These are phyloP conservation scores for Tapirus terrestris DNA, from an alignment of 2,113 vertebrate genomes.

Conservation along the genomic window DNA sequence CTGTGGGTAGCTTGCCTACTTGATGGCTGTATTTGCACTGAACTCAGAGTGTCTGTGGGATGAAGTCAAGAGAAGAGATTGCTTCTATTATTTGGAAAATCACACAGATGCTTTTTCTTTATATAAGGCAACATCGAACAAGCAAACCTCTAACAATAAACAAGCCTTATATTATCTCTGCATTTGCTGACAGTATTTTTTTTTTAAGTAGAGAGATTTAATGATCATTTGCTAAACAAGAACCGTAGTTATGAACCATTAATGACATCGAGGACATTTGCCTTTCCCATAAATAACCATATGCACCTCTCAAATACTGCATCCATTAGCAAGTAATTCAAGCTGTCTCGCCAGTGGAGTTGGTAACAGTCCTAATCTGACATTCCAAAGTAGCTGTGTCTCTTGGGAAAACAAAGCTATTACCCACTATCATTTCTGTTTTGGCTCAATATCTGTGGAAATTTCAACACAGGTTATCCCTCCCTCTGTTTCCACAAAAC, in stretches of 20 bases:
- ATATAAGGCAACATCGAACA: not conserved
- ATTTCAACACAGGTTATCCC: slow-evolving; percentile 83
- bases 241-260: slow-evolving; percentile 71
- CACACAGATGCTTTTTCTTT: slow-evolving; percentile 27
- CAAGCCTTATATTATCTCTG: not conserved
- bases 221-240: slow-evolving; percentile 60
- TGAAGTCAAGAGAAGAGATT: slow-evolving; percentile 53
- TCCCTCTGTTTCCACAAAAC: slow-evolving; percentile 77
- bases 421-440: slow-evolving; percentile 85
- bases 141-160: not conserved
- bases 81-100: slow-evolving; percentile 30
- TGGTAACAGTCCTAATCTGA: slow-evolving; percentile 85
- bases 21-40: slow-evolving; percentile 48
- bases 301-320: slow-evolving; percentile 68
- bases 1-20: slow-evolving; percentile 67
- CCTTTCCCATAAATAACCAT: slow-evolving; percentile 74
- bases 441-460: slow-evolving; percentile 84
- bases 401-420: slow-evolving; percentile 85
- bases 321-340: slow-evolving; percentile 73
- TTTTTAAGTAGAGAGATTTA: slow-evolving; percentile 18
- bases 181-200: slow-evolving; percentile 51
- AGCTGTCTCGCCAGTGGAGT: slow-evolving; percentile 73
- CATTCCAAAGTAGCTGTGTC: slow-evolving; percentile 85
- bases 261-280: slow-evolving; percentile 67
- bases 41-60: slow-evolving; percentile 58